Base-by-base conservation (phyloP, 2,888 invertebrate species). In the Antitype chi region DNA sequence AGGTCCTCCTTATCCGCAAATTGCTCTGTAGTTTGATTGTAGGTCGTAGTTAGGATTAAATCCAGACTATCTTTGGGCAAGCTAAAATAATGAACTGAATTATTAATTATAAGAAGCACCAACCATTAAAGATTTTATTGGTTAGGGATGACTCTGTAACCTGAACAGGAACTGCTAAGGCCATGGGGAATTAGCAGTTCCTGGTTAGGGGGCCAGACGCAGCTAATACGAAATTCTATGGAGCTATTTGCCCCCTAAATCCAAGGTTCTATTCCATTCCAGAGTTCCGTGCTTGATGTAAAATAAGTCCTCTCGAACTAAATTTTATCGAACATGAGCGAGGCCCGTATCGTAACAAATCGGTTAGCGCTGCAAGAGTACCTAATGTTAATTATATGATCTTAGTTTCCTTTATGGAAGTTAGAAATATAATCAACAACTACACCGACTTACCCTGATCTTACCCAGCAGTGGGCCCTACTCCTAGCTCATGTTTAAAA, bases 11-110 rank as follows among this genome's bases (percentile, higher is more conserved):
- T 97, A 75, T 97, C 97, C 0, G 98, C 97, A 88, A 98, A 98
- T 52, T 85, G 87, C 87, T 98, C 98, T 1, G 93, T 93, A 23
- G 97, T 97, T 81, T 98, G 98, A 88, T 97, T 96, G 91, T 98
- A 98, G 0, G 97, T 97, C 0, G 98, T 96, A 8, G 97, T 94
- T 70, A 98, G 93, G 11, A 97, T 94, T 72, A 98, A 95, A 91
- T 98, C 98, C 77, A 98, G 94, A 66, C 97, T 97, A 91, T 98
- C 98, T 38, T 96, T 94, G 0, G 98, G 98, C 70, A 97, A 94
- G 90, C 97, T 96, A 43, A 28, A 81, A 77, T 47, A 13, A 66
- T 38, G 13, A 55, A 70, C 28, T 17, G 11, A 57, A 66, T 52
- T 52, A 57, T 47, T 13, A 47, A 47, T 2, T 13, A n/a, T 32